Evolutionary conservation across 2,888 invertebrate genomes (phyloP).

Genomic region (Phengaris alcon): DNA sequence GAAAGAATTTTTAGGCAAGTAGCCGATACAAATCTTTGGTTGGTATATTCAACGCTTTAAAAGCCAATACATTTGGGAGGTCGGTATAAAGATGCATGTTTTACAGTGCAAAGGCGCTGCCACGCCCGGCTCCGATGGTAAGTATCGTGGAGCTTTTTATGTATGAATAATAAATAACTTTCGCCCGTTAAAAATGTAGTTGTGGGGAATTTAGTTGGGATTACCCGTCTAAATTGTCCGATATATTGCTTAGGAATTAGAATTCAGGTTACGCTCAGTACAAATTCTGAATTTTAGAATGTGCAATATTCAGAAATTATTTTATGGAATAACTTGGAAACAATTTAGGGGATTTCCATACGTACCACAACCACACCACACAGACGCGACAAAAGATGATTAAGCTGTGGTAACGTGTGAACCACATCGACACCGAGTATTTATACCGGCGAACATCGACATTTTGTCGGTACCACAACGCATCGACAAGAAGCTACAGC

Average conservation of each 20-base stretch:
- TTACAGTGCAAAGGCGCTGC: constrained; percentile 67
- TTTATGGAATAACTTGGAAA: background rate
- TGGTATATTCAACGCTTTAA: background rate
- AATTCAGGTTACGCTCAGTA: background rate
- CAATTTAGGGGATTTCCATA: too few relatives aligned
- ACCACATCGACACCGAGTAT: too few relatives aligned
- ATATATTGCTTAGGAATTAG: constrained; percentile 31
- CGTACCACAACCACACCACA: too few relatives aligned
- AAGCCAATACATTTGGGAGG: constrained; percentile 12
- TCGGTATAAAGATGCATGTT: constrained; percentile 47
- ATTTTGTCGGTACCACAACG: too few relatives aligned
- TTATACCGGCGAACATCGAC: too few relatives aligned
- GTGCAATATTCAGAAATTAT: background rate
- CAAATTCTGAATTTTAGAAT: constrained; percentile 10
- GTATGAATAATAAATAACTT: constrained; percentile 70
- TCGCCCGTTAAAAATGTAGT: constrained; percentile 52
- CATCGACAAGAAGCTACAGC: too few relatives aligned
- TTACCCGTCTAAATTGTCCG: constrained; percentile 31
- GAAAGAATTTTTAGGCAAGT: background rate
- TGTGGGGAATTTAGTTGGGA: constrained; percentile 47
- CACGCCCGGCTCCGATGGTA: constrained; percentile 66
- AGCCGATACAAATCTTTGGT: constrained; percentile 1
- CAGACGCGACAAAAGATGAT: too few relatives aligned
- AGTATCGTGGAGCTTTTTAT: constrained; percentile 70
- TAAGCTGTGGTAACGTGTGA: too few relatives aligned